phyloP scores from a whole-genome alignment of 2,888 invertebrate genomes.

The Spodoptera picta region DNA sequence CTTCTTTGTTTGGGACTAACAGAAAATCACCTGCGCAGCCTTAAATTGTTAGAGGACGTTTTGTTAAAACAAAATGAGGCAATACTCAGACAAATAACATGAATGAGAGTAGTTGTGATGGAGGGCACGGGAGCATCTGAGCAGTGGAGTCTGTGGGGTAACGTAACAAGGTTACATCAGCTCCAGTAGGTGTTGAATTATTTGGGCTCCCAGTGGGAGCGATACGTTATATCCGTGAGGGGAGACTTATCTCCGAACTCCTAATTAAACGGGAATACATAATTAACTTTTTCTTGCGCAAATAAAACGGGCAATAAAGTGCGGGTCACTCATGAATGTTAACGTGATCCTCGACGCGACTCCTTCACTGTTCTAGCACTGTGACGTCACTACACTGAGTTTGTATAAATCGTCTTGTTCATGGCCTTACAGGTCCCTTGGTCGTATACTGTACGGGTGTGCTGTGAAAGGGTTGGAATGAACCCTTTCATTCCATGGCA shows the following conservation, averaged over 20 bases:
- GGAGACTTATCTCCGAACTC: slow-evolving; percentile 32
- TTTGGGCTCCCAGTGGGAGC: slow-evolving; percentile 28
- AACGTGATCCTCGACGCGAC: slow-evolving; percentile 25
- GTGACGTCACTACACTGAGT: slow-evolving; percentile 14
- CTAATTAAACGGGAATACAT: slow-evolving; percentile 56
- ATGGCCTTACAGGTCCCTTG: slow-evolving; percentile 16
- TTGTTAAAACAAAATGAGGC: too few species aligned
- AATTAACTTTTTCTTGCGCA: slow-evolving; percentile 50
- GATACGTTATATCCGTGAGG: slow-evolving; percentile 49
- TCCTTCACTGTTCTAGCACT: slow-evolving; percentile 34
- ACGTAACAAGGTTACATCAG: slow-evolving; percentile 16
- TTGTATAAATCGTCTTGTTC: slow-evolving; percentile 13
- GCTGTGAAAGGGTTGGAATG: slow-evolving; percentile 35
- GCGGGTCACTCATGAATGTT: slow-evolving; percentile 50
- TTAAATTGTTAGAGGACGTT: too few species aligned
- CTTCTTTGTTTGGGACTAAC: neutral
- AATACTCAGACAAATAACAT: too few species aligned
- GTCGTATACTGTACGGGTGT: slow-evolving; percentile 23
- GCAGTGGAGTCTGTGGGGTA: slow-evolving; percentile 8
- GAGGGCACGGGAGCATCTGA: too few species aligned
- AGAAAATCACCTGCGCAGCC: neutral
- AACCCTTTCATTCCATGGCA: neutral
- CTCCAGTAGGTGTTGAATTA: slow-evolving; percentile 46
- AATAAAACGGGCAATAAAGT: slow-evolving; percentile 46
- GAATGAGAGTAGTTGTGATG: too few species aligned